A percentile compares a stretch with the other conserved stretches of the same genome.
Evolutionary conservation across 1,140 invertebrate genomes (phyloP).

Genomic region (Nymphalis io): DNA sequence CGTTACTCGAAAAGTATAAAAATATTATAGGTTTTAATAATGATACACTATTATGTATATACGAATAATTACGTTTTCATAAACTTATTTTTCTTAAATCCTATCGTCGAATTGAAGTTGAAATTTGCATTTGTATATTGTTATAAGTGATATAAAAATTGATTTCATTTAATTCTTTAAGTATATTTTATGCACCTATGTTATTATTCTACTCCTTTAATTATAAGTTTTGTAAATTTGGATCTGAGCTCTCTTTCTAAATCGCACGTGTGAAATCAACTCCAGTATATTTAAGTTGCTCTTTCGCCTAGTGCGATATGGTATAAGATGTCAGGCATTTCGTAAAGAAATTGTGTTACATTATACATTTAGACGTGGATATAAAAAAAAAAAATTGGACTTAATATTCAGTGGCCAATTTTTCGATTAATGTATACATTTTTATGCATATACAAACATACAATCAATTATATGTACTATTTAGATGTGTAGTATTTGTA

Average conservation of each 20-base stretch:
- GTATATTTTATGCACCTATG: slow-evolving; percentile 47
- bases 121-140: slow-evolving; percentile 66
- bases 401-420: slow-evolving; percentile 69
- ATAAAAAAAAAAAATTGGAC: slow-evolving; percentile 45
- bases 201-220: slow-evolving; percentile 52
- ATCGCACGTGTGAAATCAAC: slow-evolving; percentile 45
- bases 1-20: slow-evolving; percentile 32
- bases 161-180: slow-evolving; percentile 62
- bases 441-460: slow-evolving; percentile 76
- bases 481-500: slow-evolving; percentile 75
- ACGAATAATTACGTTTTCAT: slow-evolving; percentile 62
- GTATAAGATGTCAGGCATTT: slow-evolving; percentile 37
- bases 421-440: slow-evolving; percentile 75
- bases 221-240: slow-evolving; percentile 74
- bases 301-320: slow-evolving; percentile 50
- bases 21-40: slow-evolving; percentile 35
- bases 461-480: slow-evolving; percentile 66
- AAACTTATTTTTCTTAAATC: slow-evolving; percentile 50
- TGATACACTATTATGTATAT: slow-evolving; percentile 70
- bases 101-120: slow-evolving; percentile 60
- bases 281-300: slow-evolving; percentile 43
- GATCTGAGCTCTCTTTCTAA: slow-evolving; percentile 64
- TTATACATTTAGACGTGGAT: slow-evolving; percentile 13
- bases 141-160: slow-evolving; percentile 63
- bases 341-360: slow-evolving; percentile 32